Evolutionary conservation across 2,113 vertebrate species (phyloP).

Genomic region (Reinhardtius hippoglossoides): DNA sequence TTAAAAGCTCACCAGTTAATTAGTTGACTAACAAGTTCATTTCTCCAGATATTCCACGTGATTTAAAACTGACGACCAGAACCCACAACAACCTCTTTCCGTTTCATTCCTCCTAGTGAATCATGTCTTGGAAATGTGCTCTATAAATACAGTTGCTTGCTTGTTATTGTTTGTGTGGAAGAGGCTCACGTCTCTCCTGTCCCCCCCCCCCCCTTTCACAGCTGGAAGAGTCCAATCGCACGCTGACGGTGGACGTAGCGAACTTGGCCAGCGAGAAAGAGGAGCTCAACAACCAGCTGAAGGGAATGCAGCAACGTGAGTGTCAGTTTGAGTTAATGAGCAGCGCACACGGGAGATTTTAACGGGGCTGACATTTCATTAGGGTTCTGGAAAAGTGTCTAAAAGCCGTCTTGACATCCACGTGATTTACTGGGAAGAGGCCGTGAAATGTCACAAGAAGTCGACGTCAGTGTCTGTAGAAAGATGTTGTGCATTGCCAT

Average conservation of each 20-base stretch:
- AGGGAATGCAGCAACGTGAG: slow-evolving; percentile 92
- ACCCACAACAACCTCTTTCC: background rate
- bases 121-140: background rate
- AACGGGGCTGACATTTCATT: slow-evolving; percentile 23
- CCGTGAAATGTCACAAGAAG: background rate
- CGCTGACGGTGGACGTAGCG: slow-evolving; percentile 92
- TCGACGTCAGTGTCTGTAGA: background rate
- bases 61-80: background rate
- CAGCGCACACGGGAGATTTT: background rate
- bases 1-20: background rate
- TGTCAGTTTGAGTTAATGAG: slow-evolving; percentile 51
- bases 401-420: background rate
- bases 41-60: background rate
- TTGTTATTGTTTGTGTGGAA: background rate
- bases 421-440: slow-evolving; percentile 12
- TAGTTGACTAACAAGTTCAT: background rate
- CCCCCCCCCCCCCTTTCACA: slow-evolving; percentile 55
- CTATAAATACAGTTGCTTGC: background rate
- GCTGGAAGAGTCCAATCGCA: slow-evolving; percentile 97
- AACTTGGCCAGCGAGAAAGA: slow-evolving; percentile 97
- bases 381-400: slow-evolving; percentile 14
- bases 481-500: too few species aligned
- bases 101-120: background rate
- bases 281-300: slow-evolving; percentile 95
- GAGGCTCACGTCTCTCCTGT: background rate